Evolutionary conservation across 2,888 invertebrate species (phyloP), one percentile per base, ranked within the genome.

Genomic region (Ornithoptera priamus): DNA sequence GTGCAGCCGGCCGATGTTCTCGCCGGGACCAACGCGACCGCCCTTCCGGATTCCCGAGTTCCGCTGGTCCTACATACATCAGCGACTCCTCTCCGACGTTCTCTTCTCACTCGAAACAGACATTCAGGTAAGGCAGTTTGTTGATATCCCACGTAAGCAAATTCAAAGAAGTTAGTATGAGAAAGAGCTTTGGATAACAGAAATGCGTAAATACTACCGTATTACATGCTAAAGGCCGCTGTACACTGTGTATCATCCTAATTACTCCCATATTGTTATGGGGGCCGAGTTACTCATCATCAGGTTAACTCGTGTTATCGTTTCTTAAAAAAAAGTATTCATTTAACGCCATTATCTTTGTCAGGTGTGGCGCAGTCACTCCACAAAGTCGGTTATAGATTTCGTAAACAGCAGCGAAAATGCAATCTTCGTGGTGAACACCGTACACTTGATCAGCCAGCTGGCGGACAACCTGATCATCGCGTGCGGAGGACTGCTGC

Each of bases 31-130:
- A 56, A 97, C 98, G 68, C 94, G 97, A 78, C 98, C 98, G 30
- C 98, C 99, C 4, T 99, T 99, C 92, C 95, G 99, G 76, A 99
- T 99, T 85, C 99, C 99, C 36, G 99, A 99, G 92, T 99, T 99
- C 93, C 97, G 98, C 80, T 99, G 99, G 99, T 99, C 99, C 1
- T 97, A 98, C 88, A 98, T 99, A 76, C 99, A 99, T 90, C 98
- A 99, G 88, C 94, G 99, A 72, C 93, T 99, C 68, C 93, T 99
- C 0, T 98, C 98, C 18, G 99, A 99, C 88, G 97, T 99, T 53
- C 93, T 99, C 46, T 98, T 98, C 89, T 98, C 99, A 0, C 93
- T 99, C 70, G 99, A 99, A 91, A 98, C 98, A 17, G 99, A 99
- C 83, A 97, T 99, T 81, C 99, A 99, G 94, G 97, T 96, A 76